Percentiles rank a stretch among this genome's conserved stretches.
phyloP scores from a whole-genome alignment of 37 sponge, comb jelly and placozoan species.

The Bolinopsis microptera region DNA sequence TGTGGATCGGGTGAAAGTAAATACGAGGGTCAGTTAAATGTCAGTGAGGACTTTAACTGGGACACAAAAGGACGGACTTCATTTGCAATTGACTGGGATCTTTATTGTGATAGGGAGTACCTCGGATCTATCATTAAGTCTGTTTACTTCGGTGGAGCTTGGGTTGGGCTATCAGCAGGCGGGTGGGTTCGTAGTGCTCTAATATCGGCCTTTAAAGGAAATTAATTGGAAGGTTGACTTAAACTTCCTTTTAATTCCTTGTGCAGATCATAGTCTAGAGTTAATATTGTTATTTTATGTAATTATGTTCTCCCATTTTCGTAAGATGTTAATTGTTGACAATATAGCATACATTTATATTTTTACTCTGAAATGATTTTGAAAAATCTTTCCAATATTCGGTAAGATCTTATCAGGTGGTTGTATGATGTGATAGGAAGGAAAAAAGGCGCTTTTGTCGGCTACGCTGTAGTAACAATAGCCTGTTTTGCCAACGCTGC shows the following conservation, averaged over 20 bases:
- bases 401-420: no score
- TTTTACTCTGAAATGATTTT: no score
- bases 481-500: background rate
- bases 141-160: constrained; percentile 7
- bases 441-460: background rate
- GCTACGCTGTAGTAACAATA: background rate
- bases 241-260: no score
- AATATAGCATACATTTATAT: no score
- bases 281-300: no score
- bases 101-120: background rate
- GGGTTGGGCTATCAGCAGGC: background rate
- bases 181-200: background rate
- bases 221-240: no score
- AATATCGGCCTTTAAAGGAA: background rate
- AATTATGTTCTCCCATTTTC: no score
- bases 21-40: background rate
- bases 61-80: background rate
- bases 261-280: no score
- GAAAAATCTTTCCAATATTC: no score
- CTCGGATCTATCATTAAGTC: background rate
- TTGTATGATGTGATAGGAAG: background rate
- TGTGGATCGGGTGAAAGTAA: background rate
- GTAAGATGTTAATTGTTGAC: no score
- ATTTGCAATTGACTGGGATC: background rate
- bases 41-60: background rate